phyloP scores from a whole-genome alignment of 2,113 vertebrate species.

The Pteropus alecto region DNA sequence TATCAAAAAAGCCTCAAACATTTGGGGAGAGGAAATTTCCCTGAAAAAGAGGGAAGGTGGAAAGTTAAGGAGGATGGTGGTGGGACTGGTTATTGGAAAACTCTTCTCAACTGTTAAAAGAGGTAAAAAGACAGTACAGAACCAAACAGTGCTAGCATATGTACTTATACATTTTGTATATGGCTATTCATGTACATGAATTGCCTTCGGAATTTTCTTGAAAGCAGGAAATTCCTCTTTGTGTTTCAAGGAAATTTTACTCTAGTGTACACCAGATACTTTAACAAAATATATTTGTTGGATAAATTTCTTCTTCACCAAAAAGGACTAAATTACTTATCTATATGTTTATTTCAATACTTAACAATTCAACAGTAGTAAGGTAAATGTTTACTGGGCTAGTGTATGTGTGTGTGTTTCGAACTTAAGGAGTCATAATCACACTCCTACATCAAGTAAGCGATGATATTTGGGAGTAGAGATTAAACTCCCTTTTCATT shows the following conservation, averaged over 20 bases:
- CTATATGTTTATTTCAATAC: not conserved
- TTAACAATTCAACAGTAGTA: not conserved
- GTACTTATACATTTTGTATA: not conserved
- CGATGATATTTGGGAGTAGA: not conserved
- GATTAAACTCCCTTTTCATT: not conserved
- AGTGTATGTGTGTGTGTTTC: not conserved
- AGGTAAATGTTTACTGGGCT: not conserved
- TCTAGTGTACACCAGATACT: not conserved
- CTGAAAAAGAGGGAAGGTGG: not conserved
- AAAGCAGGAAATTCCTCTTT: not conserved
- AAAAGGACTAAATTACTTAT: not conserved
- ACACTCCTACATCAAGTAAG: not conserved
- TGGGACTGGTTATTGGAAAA: not conserved
- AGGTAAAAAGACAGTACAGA: not conserved
- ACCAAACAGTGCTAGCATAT: no score
- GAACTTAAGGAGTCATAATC: not conserved
- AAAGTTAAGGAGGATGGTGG: not conserved
- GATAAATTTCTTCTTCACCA: not conserved
- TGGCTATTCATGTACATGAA: not conserved
- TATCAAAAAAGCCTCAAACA: not conserved
- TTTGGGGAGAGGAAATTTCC: not conserved
- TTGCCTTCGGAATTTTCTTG: not conserved
- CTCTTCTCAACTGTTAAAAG: not conserved
- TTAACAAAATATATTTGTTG: not conserved
- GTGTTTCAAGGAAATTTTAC: not conserved